Base-by-base conservation (phyloP, 2,797 vertebrate genomes). In the Neosilurus hyrtlii region DNA sequence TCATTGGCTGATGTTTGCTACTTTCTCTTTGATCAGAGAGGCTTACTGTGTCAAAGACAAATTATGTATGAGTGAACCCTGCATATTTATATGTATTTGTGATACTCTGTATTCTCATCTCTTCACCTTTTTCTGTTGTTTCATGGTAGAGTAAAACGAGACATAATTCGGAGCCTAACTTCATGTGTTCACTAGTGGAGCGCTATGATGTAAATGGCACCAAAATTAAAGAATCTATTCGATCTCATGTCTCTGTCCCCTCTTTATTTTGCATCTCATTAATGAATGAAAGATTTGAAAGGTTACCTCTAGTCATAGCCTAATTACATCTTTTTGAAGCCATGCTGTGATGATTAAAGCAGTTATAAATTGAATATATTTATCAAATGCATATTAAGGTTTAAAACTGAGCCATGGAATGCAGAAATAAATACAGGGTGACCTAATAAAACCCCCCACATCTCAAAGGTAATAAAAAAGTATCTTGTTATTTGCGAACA, bases 161-260 rank as follows among this genome's bases (percentile, higher is more conserved):
- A 80, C 52, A 67, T 66, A 3, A 8, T n/a, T 61, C 24, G 22
- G 35, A 52, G 72, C 66, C 72, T 82, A 63, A 80, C 61, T 54
- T 79, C 24, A 81, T 79, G 81, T 74, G 61, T 76, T 79, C 70
- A 56, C 37, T 82, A 59, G 56, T 65, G 15, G 51, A 79, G 52
- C 61, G 63, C 66, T 84, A 61, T 85, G 82, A 84, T 85, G 80
- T 84, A 86, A 85, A 88, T 82, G 80, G 81, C 82, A 86, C 54
- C 56, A 66, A 52, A 81, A 83, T 85, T 78, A 82, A 83, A 80
- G 84, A 83, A 66, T 86, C 35, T 59, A 62, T 74, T 83, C 82
- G 76, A 85, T 86, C 84, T 80, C 63, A 26, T 80, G 83, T 88
- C 57, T 83, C 65, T 68, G 70, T 77, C 71, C 79, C 71, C 52